Base-by-base conservation (phyloP, 2,888 invertebrate species). In the Bombylius discolor region DNA sequence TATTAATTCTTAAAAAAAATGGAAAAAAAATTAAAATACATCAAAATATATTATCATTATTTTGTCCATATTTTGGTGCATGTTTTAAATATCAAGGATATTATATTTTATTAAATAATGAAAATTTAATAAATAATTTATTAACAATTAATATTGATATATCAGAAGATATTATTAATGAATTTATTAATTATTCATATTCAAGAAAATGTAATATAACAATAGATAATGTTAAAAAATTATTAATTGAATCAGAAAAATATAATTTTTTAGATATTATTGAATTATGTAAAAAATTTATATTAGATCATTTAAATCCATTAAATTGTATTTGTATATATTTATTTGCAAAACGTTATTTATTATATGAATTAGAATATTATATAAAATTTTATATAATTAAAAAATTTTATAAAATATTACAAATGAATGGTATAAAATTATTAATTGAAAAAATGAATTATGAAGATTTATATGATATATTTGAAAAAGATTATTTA, bases 141-240 rank as follows among this genome's bases (percentile, higher is more conserved):
- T 76, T 79, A 63, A 78, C 81, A 68, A 79, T 84, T 61, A 76
- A 76, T 62, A 78, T 84, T 44, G 79, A 78, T 62, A 79, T 81
- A 45, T 77, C 81, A 3, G 77, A 79, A 57, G 71, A 76, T 58
- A 78, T 79, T 64, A 81, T 89, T 75, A 76, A 76, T 55, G 73
- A 80, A 47, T 80, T 89, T 58, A 78, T 90, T 55, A 85, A 87
- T 65, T 89, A 82, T 67, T 84, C 84, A 0, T 89, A 89, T 67
- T 85, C 85, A 5, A 85, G 85, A 47, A 73, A 76, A 23, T 86
- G 85, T 66, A 68, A 71, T 55, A 79, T 89, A 46, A 81, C 78
- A 5, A 75, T 77, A 46, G 79, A 80, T 36, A 88, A 85, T 67
- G 85, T 88, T 6, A 83, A 87, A 69, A 76, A 78, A 60, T 75